Evolutionary conservation across 2,888 invertebrate species (phyloP), one percentile per base, ranked within the genome.

Genomic region (Brachycybe producta): DNA sequence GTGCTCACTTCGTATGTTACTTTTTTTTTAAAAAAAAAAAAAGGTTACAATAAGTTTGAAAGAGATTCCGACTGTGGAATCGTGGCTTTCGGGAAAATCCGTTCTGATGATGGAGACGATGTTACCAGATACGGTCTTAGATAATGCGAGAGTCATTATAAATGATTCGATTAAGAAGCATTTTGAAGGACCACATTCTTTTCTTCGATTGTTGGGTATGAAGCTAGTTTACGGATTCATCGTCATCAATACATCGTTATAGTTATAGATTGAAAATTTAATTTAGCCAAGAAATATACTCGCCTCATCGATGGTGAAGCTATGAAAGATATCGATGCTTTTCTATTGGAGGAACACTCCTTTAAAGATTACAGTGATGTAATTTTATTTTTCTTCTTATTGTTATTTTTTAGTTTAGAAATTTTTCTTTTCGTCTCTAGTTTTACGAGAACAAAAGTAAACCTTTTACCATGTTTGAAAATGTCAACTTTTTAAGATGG

Each of bases 281-380:
- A n/a, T 36, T n/a, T 17, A 46, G 46, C 19, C 21, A 24, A 17
- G 11, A 35, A 46, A 13, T 46, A 46, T 19, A 36, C 19, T 13
- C 8, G n/a, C 4, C 19, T 46, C 17, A 13, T 46, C 13, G 24
- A 46, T 11, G 36, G 38, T n/a, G 36, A 46, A 5, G 23, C 46
- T 5, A 46, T 23, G 46, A 36, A 36, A 36, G 38, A 35, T 17
- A 36, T 46, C 15, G 17, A 13, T 24, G 36, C 21, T 17, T 46
- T 46, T 24, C 38, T 46, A 5, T 23, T 24, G 13, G 17, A n/a
- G 35, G 23, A 5, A 24, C 38, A 46, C 17, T n/a, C 19, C 21
- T 46, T 46, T 46, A 19, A 46, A 24, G 46, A 46, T 23, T 46
- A 46, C 24, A 36, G 46, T 24, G 23, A 46, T 21, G 46, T 46